Evolutionary conservation across 1,140 invertebrate genomes (phyloP).

Genomic region (Phymastichus coffea): DNA sequence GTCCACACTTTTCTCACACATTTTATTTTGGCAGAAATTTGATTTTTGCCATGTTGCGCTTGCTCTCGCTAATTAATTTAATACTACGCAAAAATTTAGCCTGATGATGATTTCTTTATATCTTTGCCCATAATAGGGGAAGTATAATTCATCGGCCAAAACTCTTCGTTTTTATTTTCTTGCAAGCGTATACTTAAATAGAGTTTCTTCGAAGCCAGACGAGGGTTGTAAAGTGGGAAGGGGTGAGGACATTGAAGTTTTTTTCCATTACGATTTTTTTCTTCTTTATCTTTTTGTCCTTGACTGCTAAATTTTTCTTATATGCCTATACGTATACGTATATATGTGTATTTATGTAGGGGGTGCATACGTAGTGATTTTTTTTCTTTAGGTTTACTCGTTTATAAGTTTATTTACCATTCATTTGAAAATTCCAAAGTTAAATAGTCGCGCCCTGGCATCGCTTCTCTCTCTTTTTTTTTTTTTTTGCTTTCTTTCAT

Average conservation of each 20-base stretch:
- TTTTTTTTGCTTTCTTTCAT: constrained; percentile 16
- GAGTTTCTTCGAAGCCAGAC: constrained; percentile 13
- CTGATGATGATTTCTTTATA: too few species aligned
- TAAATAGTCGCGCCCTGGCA: constrained; percentile 15
- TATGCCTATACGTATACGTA: constrained; percentile 52
- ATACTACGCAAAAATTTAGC: constrained; percentile 21
- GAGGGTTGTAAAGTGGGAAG: neutral
- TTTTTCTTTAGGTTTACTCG: constrained; percentile 3
- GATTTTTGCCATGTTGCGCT: constrained; percentile 19
- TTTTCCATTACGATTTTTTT: too few species aligned
- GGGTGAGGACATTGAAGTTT: constrained; percentile 13
- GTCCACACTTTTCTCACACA: neutral
- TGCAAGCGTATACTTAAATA: constrained; percentile 24
- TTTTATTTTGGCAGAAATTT: constrained; percentile 24
- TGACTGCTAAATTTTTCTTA: constrained; percentile 44
- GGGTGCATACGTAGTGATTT: constrained; percentile 45
- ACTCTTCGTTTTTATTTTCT: too few species aligned
- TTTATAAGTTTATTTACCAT: constrained; percentile 23
- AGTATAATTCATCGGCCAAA: too few species aligned
- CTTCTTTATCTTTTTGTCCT: too few species aligned
- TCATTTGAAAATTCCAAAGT: constrained; percentile 27
- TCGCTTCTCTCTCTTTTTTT: constrained; percentile 8
- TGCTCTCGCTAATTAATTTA: constrained; percentile 17
- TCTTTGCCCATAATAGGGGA: too few species aligned
- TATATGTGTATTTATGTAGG: constrained; percentile 46